Evolutionary conservation across 2,113 vertebrate genomes (phyloP).

Genomic region (Plecotus auritus): DNA sequence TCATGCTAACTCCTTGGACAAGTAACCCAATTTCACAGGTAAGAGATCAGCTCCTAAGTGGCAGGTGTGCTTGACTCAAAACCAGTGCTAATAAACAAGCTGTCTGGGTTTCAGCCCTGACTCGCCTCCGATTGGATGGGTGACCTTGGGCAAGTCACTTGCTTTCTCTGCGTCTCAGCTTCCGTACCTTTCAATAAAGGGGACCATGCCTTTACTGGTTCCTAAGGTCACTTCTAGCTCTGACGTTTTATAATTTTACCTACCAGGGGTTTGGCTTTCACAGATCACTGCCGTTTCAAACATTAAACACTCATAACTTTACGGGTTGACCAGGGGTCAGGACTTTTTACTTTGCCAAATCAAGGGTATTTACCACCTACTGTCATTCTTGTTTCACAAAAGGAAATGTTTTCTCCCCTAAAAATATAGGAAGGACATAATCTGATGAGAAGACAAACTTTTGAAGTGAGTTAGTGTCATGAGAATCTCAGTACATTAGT

Average conservation of each 20-base stretch:
- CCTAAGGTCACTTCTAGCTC: background rate
- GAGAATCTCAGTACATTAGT: background rate
- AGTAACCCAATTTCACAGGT: background rate
- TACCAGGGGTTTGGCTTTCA: background rate
- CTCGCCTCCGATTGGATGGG: background rate
- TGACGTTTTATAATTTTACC: background rate
- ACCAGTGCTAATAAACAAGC: rapidly evolving
- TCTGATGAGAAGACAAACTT: background rate
- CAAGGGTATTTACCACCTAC: background rate
- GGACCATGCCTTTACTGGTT: background rate
- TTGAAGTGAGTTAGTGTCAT: background rate
- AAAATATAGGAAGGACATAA: background rate
- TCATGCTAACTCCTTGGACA: background rate
- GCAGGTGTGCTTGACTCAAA: background rate
- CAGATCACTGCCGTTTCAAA: background rate
- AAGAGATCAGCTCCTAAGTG: background rate
- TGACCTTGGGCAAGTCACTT: background rate
- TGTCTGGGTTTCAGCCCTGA: background rate
- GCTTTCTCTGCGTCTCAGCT: background rate
- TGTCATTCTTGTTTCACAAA: background rate
- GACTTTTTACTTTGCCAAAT: background rate
- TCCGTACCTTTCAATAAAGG: background rate
- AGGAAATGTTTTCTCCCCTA: background rate
- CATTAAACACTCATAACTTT: background rate
- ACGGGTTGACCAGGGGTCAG: background rate